Evolutionary conservation across 37 sponge, comb jelly and placozoan species (phyloP).

Genomic region (Tethya wilhelma): DNA sequence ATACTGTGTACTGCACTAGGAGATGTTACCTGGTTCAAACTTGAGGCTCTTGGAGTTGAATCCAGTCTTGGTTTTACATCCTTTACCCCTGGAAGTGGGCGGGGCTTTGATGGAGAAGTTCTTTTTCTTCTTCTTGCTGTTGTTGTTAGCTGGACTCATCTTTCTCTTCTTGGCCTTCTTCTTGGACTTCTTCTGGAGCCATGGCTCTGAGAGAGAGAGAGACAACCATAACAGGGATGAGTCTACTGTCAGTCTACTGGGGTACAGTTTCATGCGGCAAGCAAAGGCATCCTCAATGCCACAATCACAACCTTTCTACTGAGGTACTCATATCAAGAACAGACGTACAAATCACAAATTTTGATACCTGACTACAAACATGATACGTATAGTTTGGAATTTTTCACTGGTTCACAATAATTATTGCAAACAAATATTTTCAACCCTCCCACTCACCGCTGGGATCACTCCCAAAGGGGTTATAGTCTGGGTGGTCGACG

Average conservation of each 20-base stretch:
- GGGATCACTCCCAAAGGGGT: conserved; percentile 47
- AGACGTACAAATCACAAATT: no score
- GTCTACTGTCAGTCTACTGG: no score
- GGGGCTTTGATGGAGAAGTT: conserved; percentile 64
- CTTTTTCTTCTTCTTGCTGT: conserved; percentile 8
- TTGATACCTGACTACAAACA: no score
- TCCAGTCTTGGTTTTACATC: conserved; percentile 48
- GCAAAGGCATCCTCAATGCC: no score
- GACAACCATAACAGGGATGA: no score
- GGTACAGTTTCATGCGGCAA: no score
- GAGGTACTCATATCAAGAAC: no score
- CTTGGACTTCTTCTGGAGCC: conserved; percentile 25
- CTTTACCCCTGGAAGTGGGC: conserved; percentile 5
- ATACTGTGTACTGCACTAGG: neutral
- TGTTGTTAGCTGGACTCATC: neutral
- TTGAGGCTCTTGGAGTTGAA: conserved; percentile 66
- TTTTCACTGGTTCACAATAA: neutral
- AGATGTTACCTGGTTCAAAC: conserved; percentile 53
- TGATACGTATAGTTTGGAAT: neutral
- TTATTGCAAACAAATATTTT: no score
- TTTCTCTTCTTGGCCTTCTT: conserved; percentile 25
- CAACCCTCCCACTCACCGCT: conserved; percentile 23
- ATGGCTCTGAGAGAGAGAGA: no score
- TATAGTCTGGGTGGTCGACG: conserved; percentile 11
- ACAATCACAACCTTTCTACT: no score